Percentiles rank a stretch among this genome's conserved stretches.
Conservation (phyloP, 2,888 invertebrate species). For the Portevinia maculata region DNA sequence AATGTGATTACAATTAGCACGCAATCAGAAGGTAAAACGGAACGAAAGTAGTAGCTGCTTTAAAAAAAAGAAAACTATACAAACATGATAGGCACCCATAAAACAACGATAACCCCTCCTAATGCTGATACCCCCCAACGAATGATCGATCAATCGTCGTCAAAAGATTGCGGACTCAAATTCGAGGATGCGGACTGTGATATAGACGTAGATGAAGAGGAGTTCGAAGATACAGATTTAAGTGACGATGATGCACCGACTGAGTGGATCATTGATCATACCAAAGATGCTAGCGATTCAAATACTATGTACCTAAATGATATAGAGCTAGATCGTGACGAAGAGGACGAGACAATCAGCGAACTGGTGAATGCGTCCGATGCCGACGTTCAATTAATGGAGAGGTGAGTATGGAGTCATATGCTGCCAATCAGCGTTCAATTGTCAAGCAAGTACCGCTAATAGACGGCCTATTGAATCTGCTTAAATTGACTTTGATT, state of each 20-base stretch:
- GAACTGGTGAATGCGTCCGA: constrained; percentile 78
- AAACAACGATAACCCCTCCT: constrained; percentile 48
- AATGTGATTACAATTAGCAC: constrained; percentile 51
- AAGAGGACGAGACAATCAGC: constrained; percentile 78
- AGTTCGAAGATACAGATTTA: constrained; percentile 43
- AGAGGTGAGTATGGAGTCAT: constrained; percentile 76
- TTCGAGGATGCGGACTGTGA: constrained; percentile 47
- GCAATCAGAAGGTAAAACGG: constrained; percentile 8
- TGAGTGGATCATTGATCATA: constrained; percentile 63
- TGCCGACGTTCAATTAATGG: constrained; percentile 75
- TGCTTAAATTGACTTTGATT: constrained; percentile 29
- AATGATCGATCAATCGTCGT: constrained; percentile 40
- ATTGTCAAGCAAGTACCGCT: constrained; percentile 10
- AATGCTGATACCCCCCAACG: constrained; percentile 28
- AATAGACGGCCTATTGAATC: background rate
- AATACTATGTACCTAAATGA: constrained; percentile 75
- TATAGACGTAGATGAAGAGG: constrained; percentile 33
- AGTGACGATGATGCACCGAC: constrained; percentile 55
- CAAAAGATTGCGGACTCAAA: constrained; percentile 25
- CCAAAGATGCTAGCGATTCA: constrained; percentile 42
- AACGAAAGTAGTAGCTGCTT: too few relatives aligned
- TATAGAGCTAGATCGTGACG: constrained; percentile 78
- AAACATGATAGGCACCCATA: constrained; percentile 64
- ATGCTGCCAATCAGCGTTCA: constrained; percentile 5
- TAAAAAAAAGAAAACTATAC: constrained; percentile 25